These are phyloP conservation scores for Prionailurus bengalensis DNA, from an alignment of 2,113 vertebrate genomes.

Conservation along the genomic window DNA sequence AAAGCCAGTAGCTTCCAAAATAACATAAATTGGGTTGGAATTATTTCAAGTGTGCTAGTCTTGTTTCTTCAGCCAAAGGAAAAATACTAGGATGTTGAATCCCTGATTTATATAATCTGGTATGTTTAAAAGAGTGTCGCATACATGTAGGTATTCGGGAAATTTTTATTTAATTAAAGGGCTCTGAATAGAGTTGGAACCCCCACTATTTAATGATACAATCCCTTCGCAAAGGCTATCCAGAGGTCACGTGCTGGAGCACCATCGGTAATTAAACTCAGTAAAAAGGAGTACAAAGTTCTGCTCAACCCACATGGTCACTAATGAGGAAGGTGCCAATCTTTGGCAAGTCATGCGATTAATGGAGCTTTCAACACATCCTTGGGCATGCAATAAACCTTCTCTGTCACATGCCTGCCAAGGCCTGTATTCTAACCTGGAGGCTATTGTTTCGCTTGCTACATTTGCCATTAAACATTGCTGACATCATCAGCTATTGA, in stretches of 20 bases:
- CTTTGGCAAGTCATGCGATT: not conserved
- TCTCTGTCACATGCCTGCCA: slow-evolving; percentile 50
- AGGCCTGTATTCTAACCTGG: slow-evolving; percentile 54
- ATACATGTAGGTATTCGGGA: not conserved
- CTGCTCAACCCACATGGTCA: not conserved
- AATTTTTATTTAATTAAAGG: slow-evolving; percentile 16
- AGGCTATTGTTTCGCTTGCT: slow-evolving; percentile 50
- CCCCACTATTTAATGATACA: not conserved
- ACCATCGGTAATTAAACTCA: not conserved
- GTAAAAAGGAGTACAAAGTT: not conserved
- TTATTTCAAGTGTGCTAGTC: not conserved
- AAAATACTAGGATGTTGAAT: not conserved
- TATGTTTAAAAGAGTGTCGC: not conserved
- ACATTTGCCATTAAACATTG: slow-evolving; percentile 45
- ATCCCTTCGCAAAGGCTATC: not conserved
- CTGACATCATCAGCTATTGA: slow-evolving; percentile 48
- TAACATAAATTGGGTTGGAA: not conserved
- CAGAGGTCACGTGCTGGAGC: not conserved
- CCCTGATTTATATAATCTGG: not conserved
- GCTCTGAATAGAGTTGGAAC: not conserved
- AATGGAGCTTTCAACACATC: not conserved
- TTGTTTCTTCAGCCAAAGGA: slow-evolving; percentile 34
- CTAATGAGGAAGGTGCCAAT: not conserved
- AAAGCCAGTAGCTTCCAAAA: slow-evolving; percentile 56
- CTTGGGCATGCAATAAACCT: not conserved